Percentiles rank a stretch among this genome's conserved stretches.
Evolutionary conservation across 1,140 invertebrate species (phyloP).

Genomic region (Pygmarrhopalites habei): DNA sequence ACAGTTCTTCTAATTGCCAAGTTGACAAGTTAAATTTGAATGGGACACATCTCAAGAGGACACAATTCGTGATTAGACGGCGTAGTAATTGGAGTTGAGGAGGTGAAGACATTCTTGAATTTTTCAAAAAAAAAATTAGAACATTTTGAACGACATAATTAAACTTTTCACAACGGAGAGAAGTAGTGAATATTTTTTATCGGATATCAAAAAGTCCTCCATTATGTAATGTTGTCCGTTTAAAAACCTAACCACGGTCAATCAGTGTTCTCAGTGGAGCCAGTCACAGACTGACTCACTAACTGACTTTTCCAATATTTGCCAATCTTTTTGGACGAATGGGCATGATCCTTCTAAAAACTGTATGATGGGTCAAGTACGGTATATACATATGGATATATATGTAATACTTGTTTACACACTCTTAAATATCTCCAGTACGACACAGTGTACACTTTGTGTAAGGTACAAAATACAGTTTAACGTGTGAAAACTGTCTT

Average conservation of each 20-base stretch:
- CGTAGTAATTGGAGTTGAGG: not conserved
- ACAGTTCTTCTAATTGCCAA: not conserved
- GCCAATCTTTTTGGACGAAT: too few species aligned
- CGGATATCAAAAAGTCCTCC: not conserved
- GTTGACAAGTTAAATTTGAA: not conserved
- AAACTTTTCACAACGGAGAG: not conserved
- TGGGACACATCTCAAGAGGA: not conserved
- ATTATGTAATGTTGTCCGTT: not conserved
- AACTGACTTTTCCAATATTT: too few species aligned
- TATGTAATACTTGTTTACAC: not conserved
- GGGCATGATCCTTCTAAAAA: too few species aligned
- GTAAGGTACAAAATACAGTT: too few species aligned
- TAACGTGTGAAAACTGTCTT: too few species aligned
- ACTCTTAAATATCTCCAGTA: not conserved
- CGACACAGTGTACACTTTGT: too few species aligned
- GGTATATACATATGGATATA: not conserved
- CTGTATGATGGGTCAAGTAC: too few species aligned
- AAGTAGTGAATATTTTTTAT: not conserved
- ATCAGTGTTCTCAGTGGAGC: too few species aligned
- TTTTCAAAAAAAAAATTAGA: too few species aligned
- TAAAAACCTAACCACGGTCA: not conserved
- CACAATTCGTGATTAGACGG: not conserved
- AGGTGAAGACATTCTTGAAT: not conserved
- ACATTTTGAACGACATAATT: too few species aligned
- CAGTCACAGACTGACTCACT: too few species aligned